These are phyloP conservation scores for Drosophila truncata DNA, from an alignment of 1,140 invertebrate genomes.

Conservation along the genomic window DNA sequence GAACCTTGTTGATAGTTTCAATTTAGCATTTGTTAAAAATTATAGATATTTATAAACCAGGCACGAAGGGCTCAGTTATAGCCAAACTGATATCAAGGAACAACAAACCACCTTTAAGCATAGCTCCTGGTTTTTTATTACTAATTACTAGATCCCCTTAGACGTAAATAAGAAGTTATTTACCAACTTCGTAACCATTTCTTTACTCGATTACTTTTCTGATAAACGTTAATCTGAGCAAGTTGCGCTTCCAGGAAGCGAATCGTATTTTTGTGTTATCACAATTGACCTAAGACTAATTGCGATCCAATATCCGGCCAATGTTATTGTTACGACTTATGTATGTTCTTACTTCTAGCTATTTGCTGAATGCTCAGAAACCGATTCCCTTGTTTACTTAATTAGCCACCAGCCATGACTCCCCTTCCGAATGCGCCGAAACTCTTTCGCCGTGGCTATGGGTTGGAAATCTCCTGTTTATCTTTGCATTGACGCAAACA, in stretches of 20 bases:
- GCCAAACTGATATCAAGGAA: neutral
- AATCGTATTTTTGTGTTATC: constrained; percentile 10
- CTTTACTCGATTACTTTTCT: too few relatives aligned
- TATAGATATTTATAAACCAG: too few relatives aligned
- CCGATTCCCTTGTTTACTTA: constrained; percentile 28
- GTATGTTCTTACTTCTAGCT: constrained; percentile 13
- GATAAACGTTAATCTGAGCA: constrained; percentile 6
- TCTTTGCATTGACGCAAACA: constrained; percentile 48
- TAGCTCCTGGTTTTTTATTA: too few relatives aligned
- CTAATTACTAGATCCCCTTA: too few relatives aligned
- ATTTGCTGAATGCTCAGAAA: constrained; percentile 20
- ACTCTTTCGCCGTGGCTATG: neutral
- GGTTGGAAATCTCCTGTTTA: constrained; percentile 29
- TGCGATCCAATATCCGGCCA: constrained; percentile 21
- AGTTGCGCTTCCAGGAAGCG: constrained; percentile 8
- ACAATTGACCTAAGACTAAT: constrained; percentile 17
- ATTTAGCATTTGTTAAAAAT: too few relatives aligned
- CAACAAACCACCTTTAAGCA: too few relatives aligned
- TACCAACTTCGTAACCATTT: neutral
- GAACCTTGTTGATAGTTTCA: too few relatives aligned
- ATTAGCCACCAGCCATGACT: constrained; percentile 10
- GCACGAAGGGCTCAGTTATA: too few relatives aligned
- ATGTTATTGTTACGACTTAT: constrained; percentile 31
- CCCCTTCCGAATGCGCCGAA: neutral
- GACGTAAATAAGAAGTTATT: neutral